Evolutionary conservation across 1,140 invertebrate genomes (phyloP).

Genomic region (Streblospio benedicti): DNA sequence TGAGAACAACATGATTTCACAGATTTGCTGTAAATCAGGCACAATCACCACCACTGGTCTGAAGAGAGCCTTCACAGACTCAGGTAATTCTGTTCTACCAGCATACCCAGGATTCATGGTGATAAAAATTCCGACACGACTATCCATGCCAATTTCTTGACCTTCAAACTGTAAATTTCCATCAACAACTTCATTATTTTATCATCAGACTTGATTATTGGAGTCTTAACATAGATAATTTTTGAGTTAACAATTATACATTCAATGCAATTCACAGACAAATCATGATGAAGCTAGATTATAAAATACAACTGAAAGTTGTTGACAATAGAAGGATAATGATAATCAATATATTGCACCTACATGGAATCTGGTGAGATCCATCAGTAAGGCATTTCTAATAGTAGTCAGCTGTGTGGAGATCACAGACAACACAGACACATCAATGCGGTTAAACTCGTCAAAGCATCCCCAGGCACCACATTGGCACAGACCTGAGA

Average conservation of each 20-base stretch:
- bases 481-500: constrained; percentile 64
- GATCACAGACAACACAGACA: constrained; percentile 81
- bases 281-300: too few relatives aligned
- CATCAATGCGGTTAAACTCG: constrained; percentile 83
- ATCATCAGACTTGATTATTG: too few relatives aligned
- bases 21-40: constrained; percentile 81
- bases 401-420: constrained; percentile 83
- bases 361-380: constrained; percentile 64
- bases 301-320: too few relatives aligned
- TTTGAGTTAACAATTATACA: too few relatives aligned
- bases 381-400: constrained; percentile 66
- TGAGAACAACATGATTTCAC: constrained; percentile 80
- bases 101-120: constrained; percentile 91
- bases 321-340: too few relatives aligned
- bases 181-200: too few relatives aligned
- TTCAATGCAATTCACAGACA: too few relatives aligned
- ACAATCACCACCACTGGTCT: constrained; percentile 80
- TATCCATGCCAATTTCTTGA: constrained; percentile 68
- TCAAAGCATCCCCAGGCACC: constrained; percentile 73
- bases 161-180: constrained; percentile 73
- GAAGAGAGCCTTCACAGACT: constrained; percentile 82
- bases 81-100: constrained; percentile 76
- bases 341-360: too few relatives aligned
- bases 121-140: constrained; percentile 81
- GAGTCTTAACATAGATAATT: too few relatives aligned